Conservation (phyloP, 1,140 invertebrate genomes). For the Bursaphelenchus mucronatus region DNA sequence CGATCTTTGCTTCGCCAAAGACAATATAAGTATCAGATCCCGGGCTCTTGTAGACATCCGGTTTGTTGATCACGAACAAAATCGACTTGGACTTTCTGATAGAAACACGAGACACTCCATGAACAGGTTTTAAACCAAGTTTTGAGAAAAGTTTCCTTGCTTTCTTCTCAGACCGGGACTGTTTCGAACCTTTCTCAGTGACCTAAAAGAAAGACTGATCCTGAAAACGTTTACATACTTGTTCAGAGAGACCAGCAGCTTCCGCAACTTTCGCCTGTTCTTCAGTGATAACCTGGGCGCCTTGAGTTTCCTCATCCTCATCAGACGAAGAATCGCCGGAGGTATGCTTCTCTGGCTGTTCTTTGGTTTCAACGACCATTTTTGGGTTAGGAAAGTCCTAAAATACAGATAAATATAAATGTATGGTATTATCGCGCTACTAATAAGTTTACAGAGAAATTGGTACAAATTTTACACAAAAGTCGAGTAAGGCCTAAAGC, state of each 20-base stretch:
- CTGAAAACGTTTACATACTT: conserved; percentile 28
- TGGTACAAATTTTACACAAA: no score
- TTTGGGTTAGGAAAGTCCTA: background rate
- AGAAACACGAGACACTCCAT: conserved; percentile 90
- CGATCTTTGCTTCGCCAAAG: conserved; percentile 99
- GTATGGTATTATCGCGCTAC: no score
- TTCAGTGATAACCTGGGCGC: conserved; percentile 55
- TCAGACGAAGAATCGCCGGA: conserved; percentile 52
- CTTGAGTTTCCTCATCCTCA: conserved; percentile 51
- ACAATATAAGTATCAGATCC: conserved; percentile 99
- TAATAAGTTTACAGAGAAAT: no score
- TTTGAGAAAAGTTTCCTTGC: conserved; percentile 98
- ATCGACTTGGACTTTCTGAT: conserved; percentile 99
- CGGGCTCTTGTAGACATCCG: conserved; percentile 97
- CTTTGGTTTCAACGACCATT: conserved; percentile 33
- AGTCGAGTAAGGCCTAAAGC: no score
- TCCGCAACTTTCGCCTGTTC: conserved; percentile 57
- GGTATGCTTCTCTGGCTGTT: conserved; percentile 45
- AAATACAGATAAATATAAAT: no score
- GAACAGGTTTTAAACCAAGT: conserved; percentile 87
- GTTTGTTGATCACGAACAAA: conserved; percentile 96
- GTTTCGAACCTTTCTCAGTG: conserved; percentile 68
- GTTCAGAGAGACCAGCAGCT: conserved; percentile 56
- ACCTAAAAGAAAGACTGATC: conserved; percentile 36
- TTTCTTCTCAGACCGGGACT: conserved; percentile 96